phyloP scores from a whole-genome alignment of 2,888 invertebrate genomes.

The Pedicia rivosa region DNA sequence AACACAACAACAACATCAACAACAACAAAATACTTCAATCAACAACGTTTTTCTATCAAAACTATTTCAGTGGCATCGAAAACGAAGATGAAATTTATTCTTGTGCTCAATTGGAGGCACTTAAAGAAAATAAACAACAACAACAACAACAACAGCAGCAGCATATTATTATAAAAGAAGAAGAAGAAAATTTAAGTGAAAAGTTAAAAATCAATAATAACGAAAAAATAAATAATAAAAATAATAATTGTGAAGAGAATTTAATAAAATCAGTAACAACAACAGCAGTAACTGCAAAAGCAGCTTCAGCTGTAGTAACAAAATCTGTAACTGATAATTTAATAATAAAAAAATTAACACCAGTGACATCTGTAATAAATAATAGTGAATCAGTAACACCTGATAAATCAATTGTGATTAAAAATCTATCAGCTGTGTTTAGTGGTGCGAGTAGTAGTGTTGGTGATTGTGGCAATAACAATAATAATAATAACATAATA shows the following conservation, averaged over 20 bases:
- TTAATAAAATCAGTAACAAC: conserved; percentile 9
- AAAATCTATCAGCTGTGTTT: too few species aligned
- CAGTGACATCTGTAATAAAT: neutral
- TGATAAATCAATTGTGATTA: too few species aligned
- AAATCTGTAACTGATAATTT: too few species aligned
- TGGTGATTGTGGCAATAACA: too few species aligned
- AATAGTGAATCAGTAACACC: conserved; percentile 6
- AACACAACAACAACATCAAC: conserved; percentile 1
- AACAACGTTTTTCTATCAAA: too few species aligned
- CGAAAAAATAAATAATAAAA: neutral
- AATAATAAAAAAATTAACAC: neutral
- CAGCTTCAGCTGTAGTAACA: neutral
- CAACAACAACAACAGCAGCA: conserved; percentile 9
- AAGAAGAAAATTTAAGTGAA: neutral
- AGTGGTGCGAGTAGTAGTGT: too few species aligned
- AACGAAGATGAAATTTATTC: conserved; percentile 32
- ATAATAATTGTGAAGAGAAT: conserved; percentile 3
- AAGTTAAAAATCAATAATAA: too few species aligned
- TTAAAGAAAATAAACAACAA: conserved; percentile 14
- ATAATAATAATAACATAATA: too few species aligned
- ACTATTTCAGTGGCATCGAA: conserved; percentile 30
- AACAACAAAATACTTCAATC: too few species aligned
- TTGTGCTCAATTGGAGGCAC: conserved; percentile 31
- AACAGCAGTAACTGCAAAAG: conserved; percentile 2
- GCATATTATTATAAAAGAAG: conserved; percentile 9